Base-by-base conservation (phyloP, 2,113 vertebrate species). In the Microtus pennsylvanicus region DNA sequence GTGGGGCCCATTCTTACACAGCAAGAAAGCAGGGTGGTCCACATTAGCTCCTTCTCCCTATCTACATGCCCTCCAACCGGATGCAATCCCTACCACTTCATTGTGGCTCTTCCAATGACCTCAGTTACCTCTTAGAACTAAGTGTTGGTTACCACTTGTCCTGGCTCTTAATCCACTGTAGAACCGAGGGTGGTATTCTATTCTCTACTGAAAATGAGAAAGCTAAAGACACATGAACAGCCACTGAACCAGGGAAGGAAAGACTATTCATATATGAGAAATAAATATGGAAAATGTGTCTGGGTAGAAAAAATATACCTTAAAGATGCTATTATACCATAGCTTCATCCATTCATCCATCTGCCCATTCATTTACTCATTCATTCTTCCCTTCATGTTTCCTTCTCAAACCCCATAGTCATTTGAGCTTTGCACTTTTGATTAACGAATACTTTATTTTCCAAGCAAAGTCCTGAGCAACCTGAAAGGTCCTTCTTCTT, bases 401-500 rank as follows among this genome's bases (percentile, higher is more conserved):
- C 14, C n/a, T 70, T 13, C 47, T 5, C 35, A 69, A 3, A 1
- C 11, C 38, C 50, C 82, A 72, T 17, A 45, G 19, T 87, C 75
- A 85, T 85, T 58, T 50, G 45, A 77, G 45, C 90, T 96, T 97
- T 87, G 76, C 4, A 47, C 50, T 94, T 55, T 89, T 38, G 28
- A 69, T 89, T 52, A 80, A 85, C 42, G 80, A 85, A 83, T 90
- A 77, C 13, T 19, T 42, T 93, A 72, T 85, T 94, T 90, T 93
- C 50, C 50, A 91, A 89, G 19, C 52, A 52, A 94, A 92, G 19
- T 77, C 45, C 94, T 85, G 22, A 91, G 47, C 26, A 69, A 86
- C n/a, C 76, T 91, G 26, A 28, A 91, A 85, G 8, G 7, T 72
- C 89, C 88, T 81, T 74, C 26, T 94, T 88, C 70, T 77, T 61